Percentiles rank a stretch among this genome's conserved stretches.
Conservation (phyloP, 2,797 vertebrate species). For the Anabas testudineus region DNA sequence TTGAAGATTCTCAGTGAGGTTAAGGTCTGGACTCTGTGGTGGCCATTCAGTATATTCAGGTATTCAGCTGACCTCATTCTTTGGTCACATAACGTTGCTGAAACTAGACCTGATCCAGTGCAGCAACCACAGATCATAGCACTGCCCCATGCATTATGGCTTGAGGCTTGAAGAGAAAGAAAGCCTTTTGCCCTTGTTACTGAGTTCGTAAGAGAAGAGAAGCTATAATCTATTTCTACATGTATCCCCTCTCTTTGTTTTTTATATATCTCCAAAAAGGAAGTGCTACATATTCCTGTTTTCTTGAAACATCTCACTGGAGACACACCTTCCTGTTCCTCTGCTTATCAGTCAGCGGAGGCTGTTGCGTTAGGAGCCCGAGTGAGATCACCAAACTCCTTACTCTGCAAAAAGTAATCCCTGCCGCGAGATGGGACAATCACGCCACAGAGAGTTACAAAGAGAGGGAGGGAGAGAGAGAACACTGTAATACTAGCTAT, state of each 20-base stretch:
- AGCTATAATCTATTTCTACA: neutral
- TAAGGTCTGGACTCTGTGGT: no score
- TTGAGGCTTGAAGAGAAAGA: no score
- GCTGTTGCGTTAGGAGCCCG: slow-evolving; percentile 50
- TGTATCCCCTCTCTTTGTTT: slow-evolving; percentile 5
- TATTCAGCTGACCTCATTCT: no score
- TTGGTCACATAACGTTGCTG: no score
- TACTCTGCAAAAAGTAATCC: slow-evolving; percentile 73
- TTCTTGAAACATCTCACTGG: slow-evolving; percentile 21
- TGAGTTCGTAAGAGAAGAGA: neutral
- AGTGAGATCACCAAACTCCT: slow-evolving; percentile 30
- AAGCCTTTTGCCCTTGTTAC: no score
- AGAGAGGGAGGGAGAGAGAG: slow-evolving; percentile 34
- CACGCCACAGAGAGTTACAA: slow-evolving; percentile 47
- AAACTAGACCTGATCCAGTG: no score
- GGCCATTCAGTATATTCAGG: no score
- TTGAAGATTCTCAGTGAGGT: no score
- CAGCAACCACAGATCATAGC: no score
- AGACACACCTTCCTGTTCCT: slow-evolving; percentile 44
- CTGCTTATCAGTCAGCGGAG: slow-evolving; percentile 52
- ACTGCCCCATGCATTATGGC: no score
- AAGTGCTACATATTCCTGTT: slow-evolving; percentile 48
- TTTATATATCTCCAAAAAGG: slow-evolving; percentile 21
- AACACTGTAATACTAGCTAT: slow-evolving; percentile 56
- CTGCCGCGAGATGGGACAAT: slow-evolving; percentile 53